Conservation (phyloP, 2,888 invertebrate species). For the Diabrotica balteata region DNA sequence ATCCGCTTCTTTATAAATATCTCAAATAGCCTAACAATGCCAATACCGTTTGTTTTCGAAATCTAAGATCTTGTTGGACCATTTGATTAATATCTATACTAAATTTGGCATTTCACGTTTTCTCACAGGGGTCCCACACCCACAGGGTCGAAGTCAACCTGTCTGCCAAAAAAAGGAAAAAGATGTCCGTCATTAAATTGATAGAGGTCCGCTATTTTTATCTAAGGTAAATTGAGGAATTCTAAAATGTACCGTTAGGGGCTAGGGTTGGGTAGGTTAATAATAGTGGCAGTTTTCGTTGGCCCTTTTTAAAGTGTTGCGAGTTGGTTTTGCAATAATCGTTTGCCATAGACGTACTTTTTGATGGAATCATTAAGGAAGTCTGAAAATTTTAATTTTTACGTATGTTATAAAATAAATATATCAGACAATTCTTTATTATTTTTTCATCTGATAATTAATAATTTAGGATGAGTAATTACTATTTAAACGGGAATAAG, state of each 20-base stretch:
- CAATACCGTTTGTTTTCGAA: conserved; percentile 30
- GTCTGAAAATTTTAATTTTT: too few species aligned
- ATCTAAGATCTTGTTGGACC: conserved; percentile 36
- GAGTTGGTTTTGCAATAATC: conserved; percentile 1
- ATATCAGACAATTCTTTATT: too few species aligned
- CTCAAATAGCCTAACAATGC: conserved; percentile 26
- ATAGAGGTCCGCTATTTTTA: conserved; percentile 35
- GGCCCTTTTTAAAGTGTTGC: not conserved
- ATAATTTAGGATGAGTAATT: too few species aligned
- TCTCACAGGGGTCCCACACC: conserved; percentile 38
- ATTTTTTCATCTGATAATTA: too few species aligned
- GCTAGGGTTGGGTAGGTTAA: not conserved
- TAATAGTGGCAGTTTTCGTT: not conserved
- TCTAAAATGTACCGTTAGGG: conserved; percentile 20
- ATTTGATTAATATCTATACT: conserved; percentile 37
- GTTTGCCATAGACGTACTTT: not conserved
- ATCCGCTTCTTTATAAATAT: conserved; percentile 18
- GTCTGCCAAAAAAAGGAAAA: conserved; percentile 39
- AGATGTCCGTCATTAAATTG: conserved; percentile 37
- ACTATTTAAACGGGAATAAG: too few species aligned
- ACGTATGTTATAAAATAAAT: too few species aligned
- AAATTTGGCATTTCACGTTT: conserved; percentile 40
- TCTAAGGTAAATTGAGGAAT: conserved; percentile 2
- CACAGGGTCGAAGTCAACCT: conserved; percentile 35
- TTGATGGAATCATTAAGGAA: too few species aligned